Conservation (phyloP, 1,140 invertebrate species). For the Orius insidiosus region DNA sequence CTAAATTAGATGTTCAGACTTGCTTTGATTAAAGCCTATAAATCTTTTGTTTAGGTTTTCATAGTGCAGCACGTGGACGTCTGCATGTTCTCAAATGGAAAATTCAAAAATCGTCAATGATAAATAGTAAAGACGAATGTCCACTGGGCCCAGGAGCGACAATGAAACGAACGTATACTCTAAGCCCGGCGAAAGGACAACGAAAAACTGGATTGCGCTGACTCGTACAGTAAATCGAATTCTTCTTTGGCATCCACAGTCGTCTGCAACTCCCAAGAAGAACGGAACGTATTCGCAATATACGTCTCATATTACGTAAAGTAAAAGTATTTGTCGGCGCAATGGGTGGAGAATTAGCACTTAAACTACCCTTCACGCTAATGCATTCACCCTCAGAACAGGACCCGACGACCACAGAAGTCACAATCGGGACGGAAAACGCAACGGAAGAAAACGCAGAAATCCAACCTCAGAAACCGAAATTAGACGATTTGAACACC, state of each 20-base stretch:
- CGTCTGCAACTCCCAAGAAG: constrained; percentile 39
- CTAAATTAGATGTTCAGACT: too few species aligned
- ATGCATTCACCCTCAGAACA: constrained; percentile 35
- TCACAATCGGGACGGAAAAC: constrained; percentile 22
- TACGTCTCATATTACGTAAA: constrained; percentile 79
- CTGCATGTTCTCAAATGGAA: constrained; percentile 96
- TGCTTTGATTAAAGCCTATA: too few species aligned
- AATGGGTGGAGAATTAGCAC: constrained; percentile 58
- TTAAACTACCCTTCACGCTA: constrained; percentile 64
- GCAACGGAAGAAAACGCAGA: constrained; percentile 25
- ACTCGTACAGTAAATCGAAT: constrained; percentile 50
- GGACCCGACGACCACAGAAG: constrained; percentile 25
- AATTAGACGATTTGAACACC: constrained; percentile 6
- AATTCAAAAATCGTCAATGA: constrained; percentile 95
- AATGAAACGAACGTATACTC: constrained; percentile 40
- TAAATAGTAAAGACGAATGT: constrained; percentile 51
- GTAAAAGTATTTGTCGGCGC: constrained; percentile 58
- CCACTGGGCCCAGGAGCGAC: constrained; percentile 35
- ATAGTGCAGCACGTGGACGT: constrained; percentile 95
- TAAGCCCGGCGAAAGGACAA: constrained; percentile 53
- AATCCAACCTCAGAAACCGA: constrained; percentile 5
- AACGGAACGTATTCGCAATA: constrained; percentile 72
- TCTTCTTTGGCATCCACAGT: constrained; percentile 51
- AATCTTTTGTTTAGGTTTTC: constrained; percentile 43
- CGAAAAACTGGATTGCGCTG: constrained; percentile 69